A percentile compares a stretch with the other conserved stretches of the same genome.
Evolutionary conservation across 2,113 vertebrate species (phyloP).

Genomic region (Hiodon alosoides): DNA sequence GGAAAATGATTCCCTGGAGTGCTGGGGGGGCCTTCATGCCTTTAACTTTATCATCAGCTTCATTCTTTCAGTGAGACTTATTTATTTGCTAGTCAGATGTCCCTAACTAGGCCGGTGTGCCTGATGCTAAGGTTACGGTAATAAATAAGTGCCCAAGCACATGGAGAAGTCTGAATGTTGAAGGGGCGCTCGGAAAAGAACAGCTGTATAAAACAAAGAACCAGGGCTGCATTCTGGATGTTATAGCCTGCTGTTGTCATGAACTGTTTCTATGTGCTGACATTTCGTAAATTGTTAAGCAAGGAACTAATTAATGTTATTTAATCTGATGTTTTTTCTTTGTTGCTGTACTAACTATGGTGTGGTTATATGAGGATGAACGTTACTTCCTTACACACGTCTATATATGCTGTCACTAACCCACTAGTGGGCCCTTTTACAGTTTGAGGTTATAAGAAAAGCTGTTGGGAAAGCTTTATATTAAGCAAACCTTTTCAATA

Average conservation of each 20-base stretch:
- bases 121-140: neutral
- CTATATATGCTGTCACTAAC: neutral
- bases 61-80: neutral
- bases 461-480: neutral
- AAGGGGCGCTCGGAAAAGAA: neutral
- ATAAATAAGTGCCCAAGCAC: neutral
- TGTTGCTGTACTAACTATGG: no score
- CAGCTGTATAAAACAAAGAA: neutral
- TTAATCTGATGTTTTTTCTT: no score
- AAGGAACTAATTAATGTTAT: no score
- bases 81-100: neutral
- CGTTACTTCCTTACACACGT: neutral
- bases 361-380: neutral
- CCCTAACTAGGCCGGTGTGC: neutral
- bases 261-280: no score
- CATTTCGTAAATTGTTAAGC: no score
- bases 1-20: conserved; percentile 9
- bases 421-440: neutral
- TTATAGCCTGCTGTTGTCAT: neutral
- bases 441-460: neutral
- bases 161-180: neutral
- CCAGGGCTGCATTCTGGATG: neutral
- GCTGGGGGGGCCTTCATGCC: neutral
- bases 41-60: neutral
- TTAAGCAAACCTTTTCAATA: neutral